Conservation (phyloP, 2,113 vertebrate species). For the Trachemys scripta region DNA sequence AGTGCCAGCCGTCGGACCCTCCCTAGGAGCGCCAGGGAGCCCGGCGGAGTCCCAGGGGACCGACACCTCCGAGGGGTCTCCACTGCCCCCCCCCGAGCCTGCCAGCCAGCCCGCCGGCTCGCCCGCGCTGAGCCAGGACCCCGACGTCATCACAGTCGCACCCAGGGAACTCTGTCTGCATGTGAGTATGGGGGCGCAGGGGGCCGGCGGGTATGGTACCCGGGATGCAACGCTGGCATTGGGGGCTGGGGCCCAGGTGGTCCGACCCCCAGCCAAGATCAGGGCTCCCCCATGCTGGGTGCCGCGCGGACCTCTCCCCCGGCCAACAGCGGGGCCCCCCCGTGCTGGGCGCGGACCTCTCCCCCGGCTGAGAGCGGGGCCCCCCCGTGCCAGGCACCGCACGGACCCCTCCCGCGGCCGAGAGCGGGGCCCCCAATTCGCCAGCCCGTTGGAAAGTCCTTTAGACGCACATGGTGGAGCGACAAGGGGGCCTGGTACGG, state of each 20-base stretch:
- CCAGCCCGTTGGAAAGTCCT: neutral
- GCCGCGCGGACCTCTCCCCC: too few relatives aligned
- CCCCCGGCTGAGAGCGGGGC: too few relatives aligned
- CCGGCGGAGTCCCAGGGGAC: slow-evolving; percentile 78
- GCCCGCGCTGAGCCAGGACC: slow-evolving; percentile 50
- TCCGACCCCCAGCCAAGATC: neutral
- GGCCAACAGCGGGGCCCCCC: too few relatives aligned
- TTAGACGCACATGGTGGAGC: too few relatives aligned
- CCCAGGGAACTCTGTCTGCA: slow-evolving; percentile 71
- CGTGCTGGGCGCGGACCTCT: too few relatives aligned
- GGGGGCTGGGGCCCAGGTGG: neutral
- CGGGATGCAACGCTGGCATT: neutral
- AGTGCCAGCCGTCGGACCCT: slow-evolving; percentile 28
- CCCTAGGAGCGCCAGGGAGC: slow-evolving; percentile 53
- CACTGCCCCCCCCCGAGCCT: slow-evolving; percentile 26
- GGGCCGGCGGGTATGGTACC: neutral
- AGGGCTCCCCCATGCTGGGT: too few relatives aligned
- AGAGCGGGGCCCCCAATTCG: neutral
- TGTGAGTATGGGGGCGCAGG: slow-evolving; percentile 61
- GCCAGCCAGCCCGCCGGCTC: slow-evolving; percentile 44
- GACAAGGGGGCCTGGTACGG: too few relatives aligned
- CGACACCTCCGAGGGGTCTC: neutral
- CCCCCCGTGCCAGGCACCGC: neutral
- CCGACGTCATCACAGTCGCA: slow-evolving; percentile 63
- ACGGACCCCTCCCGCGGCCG: neutral